A percentile compares a stretch with the other conserved stretches of the same genome.
Evolutionary conservation across 2,888 invertebrate species (phyloP).

Genomic region (Gymnocheta viridis): DNA sequence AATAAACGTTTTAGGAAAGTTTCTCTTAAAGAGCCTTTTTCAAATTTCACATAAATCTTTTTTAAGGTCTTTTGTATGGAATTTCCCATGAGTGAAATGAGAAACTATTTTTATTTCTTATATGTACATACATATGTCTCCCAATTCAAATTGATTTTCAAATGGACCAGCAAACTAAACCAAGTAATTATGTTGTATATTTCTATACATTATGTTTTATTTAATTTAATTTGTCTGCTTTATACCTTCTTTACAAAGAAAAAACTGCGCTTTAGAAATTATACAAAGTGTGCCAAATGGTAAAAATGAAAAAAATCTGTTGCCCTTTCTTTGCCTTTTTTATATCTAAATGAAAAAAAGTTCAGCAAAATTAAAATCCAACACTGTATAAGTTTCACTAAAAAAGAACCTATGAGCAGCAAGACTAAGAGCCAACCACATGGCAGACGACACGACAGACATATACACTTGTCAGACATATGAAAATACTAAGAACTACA

Average conservation of each 20-base stretch:
- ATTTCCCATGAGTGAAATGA: slow-evolving; percentile 33
- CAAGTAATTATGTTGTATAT: slow-evolving; percentile 66
- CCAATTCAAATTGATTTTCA: slow-evolving; percentile 42
- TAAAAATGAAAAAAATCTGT: slow-evolving; percentile 14
- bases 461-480: neutral
- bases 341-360: too few relatives aligned
- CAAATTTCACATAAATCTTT: too few relatives aligned
- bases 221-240: slow-evolving; percentile 32
- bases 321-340: too few relatives aligned
- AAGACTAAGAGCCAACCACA: slow-evolving; percentile 22
- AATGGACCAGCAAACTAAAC: slow-evolving; percentile 53
- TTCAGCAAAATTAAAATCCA: slow-evolving; percentile 54
- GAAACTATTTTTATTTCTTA: slow-evolving; percentile 5
- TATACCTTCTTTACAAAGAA: neutral
- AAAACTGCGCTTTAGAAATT: slow-evolving; percentile 35
- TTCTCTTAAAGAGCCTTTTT: too few relatives aligned
- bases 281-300: slow-evolving; percentile 58
- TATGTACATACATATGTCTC: neutral
- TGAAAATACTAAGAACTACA: slow-evolving; percentile 34
- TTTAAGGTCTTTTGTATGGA: neutral
- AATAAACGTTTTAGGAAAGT: too few relatives aligned
- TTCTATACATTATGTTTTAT: slow-evolving; percentile 30
- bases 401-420: slow-evolving; percentile 46
- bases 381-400: slow-evolving; percentile 62
- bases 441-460: neutral